phyloP scores from a whole-genome alignment of 2,797 vertebrate genomes.

The Tiaroga cobitis region DNA sequence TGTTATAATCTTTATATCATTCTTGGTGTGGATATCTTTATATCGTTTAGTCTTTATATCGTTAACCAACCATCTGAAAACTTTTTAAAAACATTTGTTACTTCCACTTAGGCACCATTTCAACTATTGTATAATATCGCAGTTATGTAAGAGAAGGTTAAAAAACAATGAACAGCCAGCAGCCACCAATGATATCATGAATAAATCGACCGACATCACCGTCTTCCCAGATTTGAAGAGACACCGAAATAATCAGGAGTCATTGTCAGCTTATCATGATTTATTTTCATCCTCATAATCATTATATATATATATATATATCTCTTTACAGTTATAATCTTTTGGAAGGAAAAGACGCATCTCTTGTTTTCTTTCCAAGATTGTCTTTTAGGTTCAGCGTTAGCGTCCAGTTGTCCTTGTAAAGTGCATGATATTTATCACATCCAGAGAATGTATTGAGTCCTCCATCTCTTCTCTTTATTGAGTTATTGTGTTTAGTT shows the following conservation, averaged over 20 bases:
- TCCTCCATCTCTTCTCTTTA: constrained; percentile 50
- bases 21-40: no score
- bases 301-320: constrained; percentile 58
- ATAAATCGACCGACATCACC: neutral
- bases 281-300: constrained; percentile 67
- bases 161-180: neutral
- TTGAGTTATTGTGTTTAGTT: constrained; percentile 44
- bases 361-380: constrained; percentile 48
- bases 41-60: no score
- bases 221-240: neutral
- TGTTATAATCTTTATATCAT: no score
- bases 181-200: neutral
- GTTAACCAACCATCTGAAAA: neutral
- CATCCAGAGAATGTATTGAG: constrained; percentile 59
- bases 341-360: constrained; percentile 65
- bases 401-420: constrained; percentile 61
- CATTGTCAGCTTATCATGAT: constrained; percentile 65
- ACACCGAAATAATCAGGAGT: constrained; percentile 60
- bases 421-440: constrained; percentile 63
- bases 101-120: neutral
- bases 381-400: constrained; percentile 52
- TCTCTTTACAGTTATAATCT: constrained; percentile 65
- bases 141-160: neutral
- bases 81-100: neutral
- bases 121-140: no score